phyloP scores from a whole-genome alignment of 2,113 vertebrate genomes.

The Platanista minor region DNA sequence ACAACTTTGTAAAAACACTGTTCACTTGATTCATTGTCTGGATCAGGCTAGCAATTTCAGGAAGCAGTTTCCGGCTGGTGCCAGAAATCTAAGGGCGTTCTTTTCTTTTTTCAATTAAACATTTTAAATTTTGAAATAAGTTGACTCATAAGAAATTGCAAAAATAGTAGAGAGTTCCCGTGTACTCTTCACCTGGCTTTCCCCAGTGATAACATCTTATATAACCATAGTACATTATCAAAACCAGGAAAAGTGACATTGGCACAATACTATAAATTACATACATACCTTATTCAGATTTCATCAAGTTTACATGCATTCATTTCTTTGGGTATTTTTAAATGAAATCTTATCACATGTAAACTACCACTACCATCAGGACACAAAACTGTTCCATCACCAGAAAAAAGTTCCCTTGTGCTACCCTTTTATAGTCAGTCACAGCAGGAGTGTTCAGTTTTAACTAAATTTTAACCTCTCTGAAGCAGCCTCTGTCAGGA shows the following conservation, averaged over 20 bases:
- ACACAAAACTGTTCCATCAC: background rate
- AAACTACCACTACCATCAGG: background rate
- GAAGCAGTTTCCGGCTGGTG: background rate
- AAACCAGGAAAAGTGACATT: background rate
- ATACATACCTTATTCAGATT: background rate
- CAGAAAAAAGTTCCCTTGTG: background rate
- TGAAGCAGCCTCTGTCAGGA: background rate
- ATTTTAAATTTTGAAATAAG: background rate
- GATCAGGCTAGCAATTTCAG: background rate
- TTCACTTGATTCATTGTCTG: background rate
- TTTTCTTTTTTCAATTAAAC: background rate
- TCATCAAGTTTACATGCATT: background rate
- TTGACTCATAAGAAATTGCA: background rate
- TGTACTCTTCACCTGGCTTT: background rate
- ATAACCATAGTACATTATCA: background rate
- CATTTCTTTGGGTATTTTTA: background rate
- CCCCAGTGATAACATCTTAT: background rate
- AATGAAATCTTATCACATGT: background rate
- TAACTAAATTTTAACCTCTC: conserved; percentile 36
- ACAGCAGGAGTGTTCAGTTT: background rate
- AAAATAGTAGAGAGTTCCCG: background rate
- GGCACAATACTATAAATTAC: background rate
- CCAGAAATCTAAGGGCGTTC: background rate
- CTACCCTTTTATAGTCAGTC: background rate
- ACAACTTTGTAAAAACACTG: conserved; percentile 12